These are phyloP conservation scores for Lethenteron camtschaticum DNA, from an alignment of 2,113 vertebrate species.

Conservation along the genomic window DNA sequence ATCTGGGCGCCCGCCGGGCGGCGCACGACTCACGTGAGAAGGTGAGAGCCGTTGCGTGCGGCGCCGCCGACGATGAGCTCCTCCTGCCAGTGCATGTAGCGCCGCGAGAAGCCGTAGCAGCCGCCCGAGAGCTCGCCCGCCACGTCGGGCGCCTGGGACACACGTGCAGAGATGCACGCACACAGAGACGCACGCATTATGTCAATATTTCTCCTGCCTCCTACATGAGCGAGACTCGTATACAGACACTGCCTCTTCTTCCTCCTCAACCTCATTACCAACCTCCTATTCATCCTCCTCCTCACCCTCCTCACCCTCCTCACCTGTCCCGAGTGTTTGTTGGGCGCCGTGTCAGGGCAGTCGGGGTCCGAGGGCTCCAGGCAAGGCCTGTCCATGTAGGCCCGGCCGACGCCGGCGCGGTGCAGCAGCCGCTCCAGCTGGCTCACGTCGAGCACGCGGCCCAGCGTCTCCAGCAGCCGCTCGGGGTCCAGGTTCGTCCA, in stretches of 20 bases:
- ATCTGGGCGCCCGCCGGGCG: too few relatives aligned
- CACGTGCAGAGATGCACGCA: too few relatives aligned
- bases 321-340: conserved; percentile 39
- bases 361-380: conserved; percentile 54
- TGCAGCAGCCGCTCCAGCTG: conserved; percentile 84
- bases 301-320: background rate
- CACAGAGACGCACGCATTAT: too few relatives aligned
- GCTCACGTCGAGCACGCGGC: conserved; percentile 72
- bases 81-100: conserved; percentile 98
- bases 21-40: background rate
- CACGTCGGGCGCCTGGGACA: conserved; percentile 43
- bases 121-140: conserved; percentile 45
- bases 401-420: conserved; percentile 89
- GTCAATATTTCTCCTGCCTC: too few relatives aligned
- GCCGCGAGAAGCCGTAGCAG: conserved; percentile 86
- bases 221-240: too few relatives aligned
- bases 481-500: conserved; percentile 93
- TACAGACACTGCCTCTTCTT: too few relatives aligned
- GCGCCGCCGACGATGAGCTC: conserved; percentile 71
- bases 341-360: conserved; percentile 65
- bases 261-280: background rate
- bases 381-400: conserved; percentile 81
- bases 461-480: conserved; percentile 73
- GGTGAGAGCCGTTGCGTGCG: conserved; percentile 10
- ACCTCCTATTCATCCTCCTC: background rate